These are phyloP conservation scores for Eublepharis macularius DNA, from an alignment of 2,113 vertebrate genomes.

Conservation along the genomic window DNA sequence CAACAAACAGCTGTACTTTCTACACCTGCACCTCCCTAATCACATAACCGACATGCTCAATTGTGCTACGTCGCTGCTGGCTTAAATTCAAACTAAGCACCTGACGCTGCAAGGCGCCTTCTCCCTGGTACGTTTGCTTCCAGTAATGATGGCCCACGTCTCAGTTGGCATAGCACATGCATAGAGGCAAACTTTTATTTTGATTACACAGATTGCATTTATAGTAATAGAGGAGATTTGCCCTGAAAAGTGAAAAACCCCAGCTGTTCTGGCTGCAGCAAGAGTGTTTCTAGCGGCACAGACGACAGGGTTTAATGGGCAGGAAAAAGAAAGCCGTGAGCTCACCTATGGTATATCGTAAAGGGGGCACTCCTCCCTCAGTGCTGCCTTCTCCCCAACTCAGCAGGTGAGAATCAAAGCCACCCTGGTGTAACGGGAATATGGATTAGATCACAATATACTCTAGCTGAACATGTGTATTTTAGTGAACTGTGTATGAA, in stretches of 20 bases:
- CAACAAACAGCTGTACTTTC: background rate
- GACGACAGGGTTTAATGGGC: too few species aligned
- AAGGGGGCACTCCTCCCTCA: conserved; percentile 5
- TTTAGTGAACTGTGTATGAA: too few species aligned
- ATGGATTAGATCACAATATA: too few species aligned
- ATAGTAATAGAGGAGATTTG: conserved; percentile 48
- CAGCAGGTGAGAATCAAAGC: too few species aligned
- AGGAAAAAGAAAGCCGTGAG: too few species aligned
- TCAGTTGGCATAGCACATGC: conserved; percentile 56
- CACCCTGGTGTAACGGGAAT: too few species aligned
- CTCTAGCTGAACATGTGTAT: too few species aligned
- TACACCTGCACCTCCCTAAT: background rate
- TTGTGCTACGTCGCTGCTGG: conserved; percentile 23
- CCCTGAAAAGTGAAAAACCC: conserved; percentile 25
- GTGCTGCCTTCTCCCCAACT: too few species aligned
- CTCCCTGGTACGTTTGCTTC: conserved; percentile 56
- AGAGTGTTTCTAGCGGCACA: too few species aligned
- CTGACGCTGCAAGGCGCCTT: conserved; percentile 41
- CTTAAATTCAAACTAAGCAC: conserved; percentile 35
- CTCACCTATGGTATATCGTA: too few species aligned
- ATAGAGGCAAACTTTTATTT: conserved; percentile 33
- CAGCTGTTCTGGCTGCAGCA: too few species aligned
- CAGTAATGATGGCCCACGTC: conserved; percentile 45
- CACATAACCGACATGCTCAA: background rate
- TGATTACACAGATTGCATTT: conserved; percentile 21